Conservation (phyloP, 2,797 vertebrate species). For the Cheirogaleus major region DNA sequence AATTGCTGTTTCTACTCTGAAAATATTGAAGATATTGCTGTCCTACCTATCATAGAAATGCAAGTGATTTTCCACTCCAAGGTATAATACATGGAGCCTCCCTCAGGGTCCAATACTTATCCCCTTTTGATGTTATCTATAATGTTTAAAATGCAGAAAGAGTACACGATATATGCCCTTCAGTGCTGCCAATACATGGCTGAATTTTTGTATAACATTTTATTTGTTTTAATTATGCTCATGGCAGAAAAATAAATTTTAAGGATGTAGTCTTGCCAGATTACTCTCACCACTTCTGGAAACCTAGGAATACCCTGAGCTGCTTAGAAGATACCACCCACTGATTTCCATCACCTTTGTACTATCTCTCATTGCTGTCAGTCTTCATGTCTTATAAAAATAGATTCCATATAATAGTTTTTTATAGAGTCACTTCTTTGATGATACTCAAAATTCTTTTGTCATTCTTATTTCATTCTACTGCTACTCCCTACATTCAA, state of each 20-base stretch:
- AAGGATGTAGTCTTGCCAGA: not conserved
- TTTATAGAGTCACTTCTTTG: not conserved
- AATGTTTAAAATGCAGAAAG: not conserved
- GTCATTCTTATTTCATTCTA: not conserved
- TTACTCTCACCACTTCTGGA: not conserved
- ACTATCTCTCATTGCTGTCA: not conserved
- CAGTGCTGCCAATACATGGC: not conserved
- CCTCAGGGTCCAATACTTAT: not conserved
- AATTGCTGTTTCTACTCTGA: conserved; percentile 13
- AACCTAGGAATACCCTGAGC: not conserved
- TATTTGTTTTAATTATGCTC: conserved; percentile 36
- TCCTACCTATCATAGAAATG: not conserved
- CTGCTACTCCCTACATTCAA: not conserved
- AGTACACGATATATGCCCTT: not conserved
- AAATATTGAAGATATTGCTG: not conserved
- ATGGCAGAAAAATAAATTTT: not conserved
- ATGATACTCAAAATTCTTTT: not conserved
- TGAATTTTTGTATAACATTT: not conserved
- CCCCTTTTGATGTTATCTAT: not conserved
- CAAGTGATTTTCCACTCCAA: not conserved
- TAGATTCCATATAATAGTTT: not conserved
- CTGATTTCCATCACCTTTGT: not conserved
- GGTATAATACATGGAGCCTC: not conserved
- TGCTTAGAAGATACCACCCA: not conserved
- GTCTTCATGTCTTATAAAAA: not conserved